phyloP scores from a whole-genome alignment of 2,888 invertebrate species.

The Pyrgus malvae region DNA sequence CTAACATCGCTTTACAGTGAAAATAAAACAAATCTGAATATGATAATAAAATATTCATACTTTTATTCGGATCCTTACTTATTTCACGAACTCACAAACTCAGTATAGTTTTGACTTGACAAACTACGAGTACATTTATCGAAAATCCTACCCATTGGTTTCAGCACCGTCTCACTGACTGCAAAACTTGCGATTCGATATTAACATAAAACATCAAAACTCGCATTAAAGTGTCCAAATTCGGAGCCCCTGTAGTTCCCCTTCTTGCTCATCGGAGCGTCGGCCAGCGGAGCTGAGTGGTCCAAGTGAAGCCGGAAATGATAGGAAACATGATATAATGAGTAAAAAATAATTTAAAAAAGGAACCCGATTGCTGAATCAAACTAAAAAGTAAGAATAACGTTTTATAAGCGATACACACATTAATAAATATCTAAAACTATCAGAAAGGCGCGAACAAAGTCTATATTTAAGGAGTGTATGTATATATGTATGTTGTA shows the following conservation, averaged over 20 bases:
- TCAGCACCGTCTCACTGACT: constrained; percentile 55
- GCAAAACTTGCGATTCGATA: constrained; percentile 62
- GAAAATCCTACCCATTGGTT: constrained; percentile 23
- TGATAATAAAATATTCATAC: no score
- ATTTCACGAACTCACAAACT: neutral
- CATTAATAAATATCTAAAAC: no score
- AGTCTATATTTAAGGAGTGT: no score
- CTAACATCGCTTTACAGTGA: no score
- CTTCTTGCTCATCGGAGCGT: constrained; percentile 56
- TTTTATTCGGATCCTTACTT: no score
- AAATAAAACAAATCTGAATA: no score
- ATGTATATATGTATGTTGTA: no score
- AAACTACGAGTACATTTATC: constrained; percentile 19
- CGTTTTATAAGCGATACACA: no score
- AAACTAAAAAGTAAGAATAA: no score
- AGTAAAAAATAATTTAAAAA: neutral
- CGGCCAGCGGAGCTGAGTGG: constrained; percentile 40
- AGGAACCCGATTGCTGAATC: no score
- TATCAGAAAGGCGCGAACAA: no score
- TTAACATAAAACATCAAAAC: constrained; percentile 81
- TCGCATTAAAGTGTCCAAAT: constrained; percentile 79
- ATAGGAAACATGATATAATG: neutral
- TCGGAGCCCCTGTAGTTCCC: constrained; percentile 51
- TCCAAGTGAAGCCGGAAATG: constrained; percentile 30
- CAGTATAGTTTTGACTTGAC: neutral